A percentile compares a stretch with the other conserved stretches of the same genome.
Evolutionary conservation across 2,797 vertebrate genomes (phyloP).

Genomic region (Pagetopsis macropterus): DNA sequence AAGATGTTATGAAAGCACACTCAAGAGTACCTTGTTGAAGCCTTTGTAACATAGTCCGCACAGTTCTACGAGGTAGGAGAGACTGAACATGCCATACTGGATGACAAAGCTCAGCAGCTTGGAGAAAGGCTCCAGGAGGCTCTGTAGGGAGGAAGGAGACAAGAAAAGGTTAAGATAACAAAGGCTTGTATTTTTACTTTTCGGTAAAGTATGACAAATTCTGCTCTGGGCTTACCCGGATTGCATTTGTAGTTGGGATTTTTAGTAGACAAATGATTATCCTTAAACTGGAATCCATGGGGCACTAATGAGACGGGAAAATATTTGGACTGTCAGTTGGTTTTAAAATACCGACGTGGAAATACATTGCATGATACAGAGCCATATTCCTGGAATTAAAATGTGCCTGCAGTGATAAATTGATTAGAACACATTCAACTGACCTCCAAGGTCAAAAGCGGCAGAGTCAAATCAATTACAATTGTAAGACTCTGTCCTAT

Average conservation of each 20-base stretch:
- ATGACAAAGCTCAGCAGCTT: slow-evolving; percentile 97
- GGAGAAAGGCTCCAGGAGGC: slow-evolving; percentile 97
- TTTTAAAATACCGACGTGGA: slow-evolving; percentile 6
- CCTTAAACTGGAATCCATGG: slow-evolving; percentile 96
- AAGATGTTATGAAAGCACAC: not conserved
- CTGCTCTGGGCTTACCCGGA: slow-evolving; percentile 86
- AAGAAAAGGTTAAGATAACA: slow-evolving; percentile 9
- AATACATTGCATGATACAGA: slow-evolving; percentile 9
- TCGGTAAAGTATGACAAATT: not conserved
- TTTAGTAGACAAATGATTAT: slow-evolving; percentile 98
- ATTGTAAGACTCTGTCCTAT: slow-evolving; percentile 57
- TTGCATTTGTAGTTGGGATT: slow-evolving; percentile 95
- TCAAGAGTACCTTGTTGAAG: slow-evolving; percentile 92
- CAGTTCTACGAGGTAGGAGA: slow-evolving; percentile 95
- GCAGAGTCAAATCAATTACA: slow-evolving; percentile 69
- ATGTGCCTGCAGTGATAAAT: slow-evolving; percentile 33
- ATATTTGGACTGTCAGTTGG: not conserved
- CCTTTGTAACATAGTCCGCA: slow-evolving; percentile 96
- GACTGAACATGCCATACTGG: slow-evolving; percentile 95
- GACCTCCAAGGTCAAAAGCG: slow-evolving; percentile 70
- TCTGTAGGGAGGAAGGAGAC: slow-evolving; percentile 78
- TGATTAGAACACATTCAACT: slow-evolving; percentile 45
- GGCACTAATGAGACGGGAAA: slow-evolving; percentile 85
- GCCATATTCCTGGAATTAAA: slow-evolving; percentile 26
- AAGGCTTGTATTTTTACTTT: slow-evolving; percentile 19